Percentiles rank a stretch among this genome's conserved stretches.
phyloP scores from a whole-genome alignment of 1,140 invertebrate genomes.

The Meloidogyne floridensis region DNA sequence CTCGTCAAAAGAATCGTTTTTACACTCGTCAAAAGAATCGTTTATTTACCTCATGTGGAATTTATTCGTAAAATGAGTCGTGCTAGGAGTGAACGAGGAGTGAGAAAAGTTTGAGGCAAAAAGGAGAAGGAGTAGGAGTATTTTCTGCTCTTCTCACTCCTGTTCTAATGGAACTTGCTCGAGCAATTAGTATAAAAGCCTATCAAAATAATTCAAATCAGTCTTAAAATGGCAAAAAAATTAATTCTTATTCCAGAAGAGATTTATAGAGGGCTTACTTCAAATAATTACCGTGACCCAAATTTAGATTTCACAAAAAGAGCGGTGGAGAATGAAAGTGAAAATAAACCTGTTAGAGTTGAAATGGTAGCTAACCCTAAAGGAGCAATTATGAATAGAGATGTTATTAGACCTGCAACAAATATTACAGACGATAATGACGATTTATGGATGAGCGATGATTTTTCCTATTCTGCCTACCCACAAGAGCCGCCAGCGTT shows the following conservation, averaged over 20 bases:
- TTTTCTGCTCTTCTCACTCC: not conserved
- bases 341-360: slow-evolving; percentile 11
- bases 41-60: slow-evolving; percentile 14
- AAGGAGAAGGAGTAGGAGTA: not conserved
- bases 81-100: slow-evolving; percentile 13
- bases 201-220: too few species aligned
- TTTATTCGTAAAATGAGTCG: slow-evolving; percentile 6
- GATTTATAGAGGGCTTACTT: slow-evolving; percentile 20
- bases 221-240: slow-evolving; percentile 14
- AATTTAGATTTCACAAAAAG: too few species aligned
- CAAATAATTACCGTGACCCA: not conserved
- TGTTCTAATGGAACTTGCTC: too few species aligned
- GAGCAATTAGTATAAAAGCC: not conserved
- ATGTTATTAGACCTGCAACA: too few species aligned
- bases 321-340: not conserved
- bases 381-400: too few species aligned
- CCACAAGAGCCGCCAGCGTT: too few species aligned
- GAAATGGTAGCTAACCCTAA: not conserved
- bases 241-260: slow-evolving; percentile 33
- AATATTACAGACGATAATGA: too few species aligned
- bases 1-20: too few species aligned
- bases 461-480: too few species aligned
- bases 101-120: not conserved
- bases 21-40: slow-evolving; percentile 17
- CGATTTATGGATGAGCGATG: too few species aligned